These are phyloP conservation scores for Psephotus haematonotus DNA, from an alignment of 2,113 vertebrate genomes.

Conservation along the genomic window DNA sequence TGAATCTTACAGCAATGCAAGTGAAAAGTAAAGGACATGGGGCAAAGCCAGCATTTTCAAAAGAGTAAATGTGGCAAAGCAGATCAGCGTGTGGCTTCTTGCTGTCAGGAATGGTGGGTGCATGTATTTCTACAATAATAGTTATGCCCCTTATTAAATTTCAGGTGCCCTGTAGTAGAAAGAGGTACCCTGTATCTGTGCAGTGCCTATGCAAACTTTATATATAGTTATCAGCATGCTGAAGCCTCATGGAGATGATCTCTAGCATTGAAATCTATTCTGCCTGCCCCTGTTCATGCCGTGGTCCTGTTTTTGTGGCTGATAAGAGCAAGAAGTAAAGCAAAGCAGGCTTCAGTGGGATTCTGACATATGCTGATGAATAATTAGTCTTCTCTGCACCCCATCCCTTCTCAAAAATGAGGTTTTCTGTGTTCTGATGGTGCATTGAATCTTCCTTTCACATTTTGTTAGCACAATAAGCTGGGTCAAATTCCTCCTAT, in stretches of 20 bases:
- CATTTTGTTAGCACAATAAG: background rate
- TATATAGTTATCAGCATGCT: background rate
- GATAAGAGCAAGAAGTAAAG: background rate
- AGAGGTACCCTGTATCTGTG: background rate
- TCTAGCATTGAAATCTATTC: background rate
- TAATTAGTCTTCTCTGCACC: background rate
- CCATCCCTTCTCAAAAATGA: background rate
- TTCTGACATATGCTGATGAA: background rate
- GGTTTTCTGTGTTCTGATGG: background rate
- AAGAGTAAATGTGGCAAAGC: background rate
- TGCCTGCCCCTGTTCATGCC: accelerated
- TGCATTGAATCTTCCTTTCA: background rate
- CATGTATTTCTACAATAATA: background rate
- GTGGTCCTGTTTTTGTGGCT: background rate
- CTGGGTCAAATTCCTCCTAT: background rate
- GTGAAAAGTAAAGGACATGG: background rate
- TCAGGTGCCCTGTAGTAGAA: background rate
- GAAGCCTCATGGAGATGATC: background rate
- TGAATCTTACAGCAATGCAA: background rate
- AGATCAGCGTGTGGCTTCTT: background rate
- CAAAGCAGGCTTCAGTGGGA: background rate
- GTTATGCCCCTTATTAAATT: background rate
- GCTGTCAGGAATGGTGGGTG: background rate
- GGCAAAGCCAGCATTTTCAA: background rate
- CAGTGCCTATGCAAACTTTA: background rate